Evolutionary conservation across 2,113 vertebrate species (phyloP), one percentile per base, ranked within the genome.

Genomic region (Ammospiza nelsoni): DNA sequence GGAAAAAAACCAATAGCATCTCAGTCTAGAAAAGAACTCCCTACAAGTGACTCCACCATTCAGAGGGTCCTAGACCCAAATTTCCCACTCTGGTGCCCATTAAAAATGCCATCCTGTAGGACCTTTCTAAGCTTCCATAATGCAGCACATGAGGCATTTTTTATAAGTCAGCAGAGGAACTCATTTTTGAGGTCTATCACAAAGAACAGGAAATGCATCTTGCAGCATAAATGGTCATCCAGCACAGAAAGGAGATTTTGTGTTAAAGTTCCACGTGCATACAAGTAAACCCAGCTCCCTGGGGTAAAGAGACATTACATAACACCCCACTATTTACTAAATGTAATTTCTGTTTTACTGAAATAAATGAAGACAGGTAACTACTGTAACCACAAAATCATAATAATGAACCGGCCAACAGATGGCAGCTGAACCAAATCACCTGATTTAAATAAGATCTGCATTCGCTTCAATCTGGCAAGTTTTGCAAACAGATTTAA

Each of bases 381-480:
- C 90, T 93, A 95, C 95, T 96, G 91, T 72, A 61, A 95, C 95
- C 49, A 37, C 94, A 95, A 92, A 96, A 98, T 97, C 97, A 97
- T 97, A 97, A 97, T 91, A 97, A 97, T 96, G 96, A 97, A 97
- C 97, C 0, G 96, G 96, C 98, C 98, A 98, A 98, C 98, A 98
- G 98, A 98, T 97, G 98, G 98, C 98, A 97, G 98, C 97, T 98
- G 82, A 98, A 96, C 87, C 97, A 97, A 98, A 98, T 98, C 97
- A 90, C 97, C 96, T 92, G 94, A 97, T 98, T 97, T 97, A 97
- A 98, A 97, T 98, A 96, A 97, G 97, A 94, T 95, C 95, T 17
- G 89, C 76, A 66, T 95, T 97, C 39, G 4, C 86, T 93, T 95
- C 92, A 75, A 95, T 71, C 21, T 8, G 15, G 80, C 90, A 92